Percentiles rank a stretch among this genome's conserved stretches.
These are phyloP conservation scores for Siderastrea siderea DNA, from an alignment of 92 coral and sea anemone species.

Conservation along the genomic window DNA sequence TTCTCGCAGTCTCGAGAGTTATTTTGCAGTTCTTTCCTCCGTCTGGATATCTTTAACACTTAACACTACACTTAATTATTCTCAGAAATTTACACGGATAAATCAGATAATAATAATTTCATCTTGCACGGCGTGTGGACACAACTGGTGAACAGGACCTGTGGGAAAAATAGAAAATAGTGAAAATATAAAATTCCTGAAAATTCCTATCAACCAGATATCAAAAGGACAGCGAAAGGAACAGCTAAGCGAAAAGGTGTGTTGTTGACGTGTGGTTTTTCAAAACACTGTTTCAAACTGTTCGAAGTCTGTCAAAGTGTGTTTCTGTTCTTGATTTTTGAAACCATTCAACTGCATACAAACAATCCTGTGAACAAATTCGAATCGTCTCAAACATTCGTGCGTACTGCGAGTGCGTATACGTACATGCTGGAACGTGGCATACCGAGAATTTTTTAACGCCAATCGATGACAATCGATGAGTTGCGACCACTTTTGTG, in stretches of 20 bases:
- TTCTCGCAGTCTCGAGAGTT: conserved; percentile 2
- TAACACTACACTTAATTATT: conserved; percentile 22
- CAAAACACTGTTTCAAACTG: conserved; percentile 19
- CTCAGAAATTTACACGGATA: conserved; percentile 12
- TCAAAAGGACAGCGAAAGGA: conserved; percentile 30
- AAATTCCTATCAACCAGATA: conserved; percentile 18
- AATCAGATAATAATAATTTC: conserved; percentile 10
- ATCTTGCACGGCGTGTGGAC: conserved; percentile 10
- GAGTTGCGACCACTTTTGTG: conserved; percentile 30
- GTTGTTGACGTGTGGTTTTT: conserved; percentile 30
- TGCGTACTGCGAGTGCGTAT: conserved; percentile 18
- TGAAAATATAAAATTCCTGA: conserved; percentile 18
- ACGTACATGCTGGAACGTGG: conserved; percentile 31
- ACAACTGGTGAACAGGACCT: conserved; percentile 2
- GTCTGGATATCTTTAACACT: background rate
- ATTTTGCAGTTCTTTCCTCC: background rate
- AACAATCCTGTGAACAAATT: conserved; percentile 24
- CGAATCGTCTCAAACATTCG: conserved; percentile 23
- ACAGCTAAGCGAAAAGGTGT: conserved; percentile 24
- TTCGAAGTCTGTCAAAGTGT: background rate
- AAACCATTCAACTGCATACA: conserved; percentile 28
- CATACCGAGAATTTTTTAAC: conserved; percentile 11
- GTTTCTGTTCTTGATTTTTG: conserved; percentile 28
- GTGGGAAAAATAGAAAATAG: conserved; percentile 1
- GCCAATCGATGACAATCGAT: conserved; percentile 36